Conservation (phyloP, 2,113 vertebrate genomes). For the Hyperopisus bebe region DNA sequence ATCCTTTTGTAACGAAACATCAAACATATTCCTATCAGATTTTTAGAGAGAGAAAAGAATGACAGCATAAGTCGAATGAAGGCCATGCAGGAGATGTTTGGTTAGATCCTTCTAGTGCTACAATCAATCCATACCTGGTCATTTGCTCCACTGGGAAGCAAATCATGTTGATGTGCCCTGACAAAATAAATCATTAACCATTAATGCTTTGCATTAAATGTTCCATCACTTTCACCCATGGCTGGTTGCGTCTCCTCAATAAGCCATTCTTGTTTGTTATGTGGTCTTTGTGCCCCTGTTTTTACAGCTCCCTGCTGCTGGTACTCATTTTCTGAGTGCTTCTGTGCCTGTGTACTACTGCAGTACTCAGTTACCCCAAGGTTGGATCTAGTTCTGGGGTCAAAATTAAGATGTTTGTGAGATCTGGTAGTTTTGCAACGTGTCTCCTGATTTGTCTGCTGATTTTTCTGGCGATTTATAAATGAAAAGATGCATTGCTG, state of each 20-base stretch:
- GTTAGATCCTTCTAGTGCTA: neutral
- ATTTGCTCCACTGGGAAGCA: neutral
- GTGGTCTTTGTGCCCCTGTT: neutral
- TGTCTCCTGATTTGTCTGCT: neutral
- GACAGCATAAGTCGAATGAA: neutral
- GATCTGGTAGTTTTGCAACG: neutral
- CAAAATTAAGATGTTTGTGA: neutral
- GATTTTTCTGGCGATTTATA: neutral
- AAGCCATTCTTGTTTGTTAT: neutral
- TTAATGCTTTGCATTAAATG: neutral
- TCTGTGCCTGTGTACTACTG: neutral
- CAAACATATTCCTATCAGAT: neutral
- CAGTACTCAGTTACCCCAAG: neutral
- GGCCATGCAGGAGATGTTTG: neutral
- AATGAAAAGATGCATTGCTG: neutral
- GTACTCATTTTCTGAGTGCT: neutral
- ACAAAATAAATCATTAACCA: neutral
- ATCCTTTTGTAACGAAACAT: neutral
- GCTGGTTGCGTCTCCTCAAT: neutral
- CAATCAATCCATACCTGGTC: neutral
- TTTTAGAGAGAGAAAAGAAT: neutral
- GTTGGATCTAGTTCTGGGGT: neutral
- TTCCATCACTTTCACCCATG: neutral
- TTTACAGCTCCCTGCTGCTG: neutral
- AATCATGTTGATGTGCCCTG: neutral